Evolutionary conservation across 53 echinoderm and acorn worm species (phyloP).

Genomic region (Stichopus horrens): DNA sequence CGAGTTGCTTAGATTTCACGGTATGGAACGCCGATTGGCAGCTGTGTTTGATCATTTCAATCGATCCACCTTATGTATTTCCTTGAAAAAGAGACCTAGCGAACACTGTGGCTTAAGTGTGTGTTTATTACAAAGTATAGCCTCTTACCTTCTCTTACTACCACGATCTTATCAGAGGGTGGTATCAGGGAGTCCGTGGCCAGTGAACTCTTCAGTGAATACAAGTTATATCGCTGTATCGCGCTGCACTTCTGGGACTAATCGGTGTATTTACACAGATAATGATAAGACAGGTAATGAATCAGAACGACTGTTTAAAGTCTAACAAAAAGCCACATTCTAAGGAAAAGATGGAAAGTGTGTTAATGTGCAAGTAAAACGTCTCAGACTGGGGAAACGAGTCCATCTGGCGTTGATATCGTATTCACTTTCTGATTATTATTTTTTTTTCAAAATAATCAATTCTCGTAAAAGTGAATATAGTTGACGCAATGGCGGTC

Average conservation of each 20-base stretch:
- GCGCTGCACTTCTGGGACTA: background rate
- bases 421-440: too few relatives aligned
- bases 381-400: too few relatives aligned
- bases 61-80: conserved; percentile 21
- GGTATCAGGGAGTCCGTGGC: background rate
- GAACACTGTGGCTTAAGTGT: background rate
- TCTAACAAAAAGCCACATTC: too few relatives aligned
- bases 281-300: background rate
- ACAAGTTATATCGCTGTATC: background rate
- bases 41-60: conserved; percentile 37
- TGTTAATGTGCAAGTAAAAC: too few relatives aligned
- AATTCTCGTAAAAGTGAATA: too few relatives aligned
- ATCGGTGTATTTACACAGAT: background rate
- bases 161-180: background rate
- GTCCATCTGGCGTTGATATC: too few relatives aligned
- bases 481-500: too few relatives aligned
- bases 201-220: background rate
- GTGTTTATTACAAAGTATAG: background rate
- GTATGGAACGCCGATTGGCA: conserved; percentile 3
- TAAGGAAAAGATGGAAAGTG: too few relatives aligned
- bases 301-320: background rate
- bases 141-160: background rate
- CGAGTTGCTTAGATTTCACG: conserved; percentile 40
- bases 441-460: too few relatives aligned
- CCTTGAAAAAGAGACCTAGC: background rate